Evolutionary conservation across 2,797 vertebrate species (phyloP), one percentile per base, ranked within the genome.

Genomic region (Scarus forsteni): DNA sequence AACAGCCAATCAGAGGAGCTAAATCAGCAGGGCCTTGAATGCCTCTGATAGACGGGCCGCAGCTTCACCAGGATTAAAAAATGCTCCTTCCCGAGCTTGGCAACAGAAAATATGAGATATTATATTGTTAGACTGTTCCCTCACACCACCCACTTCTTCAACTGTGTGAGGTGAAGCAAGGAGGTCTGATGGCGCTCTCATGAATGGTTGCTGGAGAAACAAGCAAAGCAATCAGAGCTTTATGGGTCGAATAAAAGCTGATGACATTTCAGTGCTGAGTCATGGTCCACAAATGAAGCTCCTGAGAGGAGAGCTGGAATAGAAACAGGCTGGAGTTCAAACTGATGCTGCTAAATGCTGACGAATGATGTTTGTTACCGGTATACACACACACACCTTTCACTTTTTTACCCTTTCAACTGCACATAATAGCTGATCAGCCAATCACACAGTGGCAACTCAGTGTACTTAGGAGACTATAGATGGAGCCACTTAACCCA

Each of bases 1-100:
- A 51, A 35, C 60, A 11, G 62, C 77, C 68, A 77, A 71, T 79
- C 59, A 56, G 59, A 50, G 40, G 38, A 58, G 54, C 45, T 3
- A 18, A 61, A 12, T 62, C 27, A 50, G 34, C 27, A 4, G 3
- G 11, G 40, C 40, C 40, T 43, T 9, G 40, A 9, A 43, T 10
- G 10, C 9, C 40, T 10, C 38, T 39, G 38, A 39, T 39, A 39
- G 38, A 39, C 7, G 38, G 19, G 48, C 35, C 61, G 72, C 50
- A 69, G 57, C 45, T 48, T 54, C 45, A 15, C 36, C 55, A 19
- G 13, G 19, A 36, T 15, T 27, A 57, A 19, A 50, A 13, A 11
- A 66, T 64, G 46, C 36, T 50, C 43, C 51, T 12, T 27, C 10
- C 38, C 13, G 11, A 4, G 67, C 49, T 57, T 57, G 57, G 50